Evolutionary conservation across 2,797 vertebrate genomes (phyloP).

Genomic region (Apogon talboti): DNA sequence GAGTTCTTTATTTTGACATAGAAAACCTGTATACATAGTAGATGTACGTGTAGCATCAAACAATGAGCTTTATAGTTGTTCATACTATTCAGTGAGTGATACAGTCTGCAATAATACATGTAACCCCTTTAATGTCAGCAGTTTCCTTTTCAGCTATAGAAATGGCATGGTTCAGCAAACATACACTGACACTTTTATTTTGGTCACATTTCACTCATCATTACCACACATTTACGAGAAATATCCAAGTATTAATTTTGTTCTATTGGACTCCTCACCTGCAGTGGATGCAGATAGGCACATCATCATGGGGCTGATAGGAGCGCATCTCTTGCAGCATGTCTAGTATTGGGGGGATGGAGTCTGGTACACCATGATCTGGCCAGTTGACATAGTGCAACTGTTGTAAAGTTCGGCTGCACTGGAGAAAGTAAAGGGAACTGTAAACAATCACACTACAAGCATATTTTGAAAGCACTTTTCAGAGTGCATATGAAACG

Average conservation of each 20-base stretch:
- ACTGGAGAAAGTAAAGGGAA: conserved; percentile 73
- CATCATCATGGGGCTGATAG: conserved; percentile 85
- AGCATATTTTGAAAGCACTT: background rate
- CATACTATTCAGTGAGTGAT: no score
- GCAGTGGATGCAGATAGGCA: conserved; percentile 96
- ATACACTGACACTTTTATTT: no score
- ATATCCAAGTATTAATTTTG: background rate
- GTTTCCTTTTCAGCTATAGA: no score
- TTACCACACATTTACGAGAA: no score
- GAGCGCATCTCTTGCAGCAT: conserved; percentile 89
- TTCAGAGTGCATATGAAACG: background rate
- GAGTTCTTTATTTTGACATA: no score
- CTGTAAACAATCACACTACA: background rate
- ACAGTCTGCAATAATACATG: no score
- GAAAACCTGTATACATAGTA: no score
- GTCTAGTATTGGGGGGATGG: conserved; percentile 91
- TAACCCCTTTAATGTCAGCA: no score
- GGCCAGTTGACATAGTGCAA: conserved; percentile 98
- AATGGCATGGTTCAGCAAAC: no score
- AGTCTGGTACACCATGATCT: conserved; percentile 93
- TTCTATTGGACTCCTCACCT: conserved; percentile 81
- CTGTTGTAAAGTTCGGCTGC: conserved; percentile 87
- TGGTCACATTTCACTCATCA: no score
- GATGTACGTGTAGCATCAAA: no score
- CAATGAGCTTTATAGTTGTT: no score